These are phyloP conservation scores for Alligator mississippiensis DNA, from an alignment of 2,113 vertebrate species.

Conservation along the genomic window DNA sequence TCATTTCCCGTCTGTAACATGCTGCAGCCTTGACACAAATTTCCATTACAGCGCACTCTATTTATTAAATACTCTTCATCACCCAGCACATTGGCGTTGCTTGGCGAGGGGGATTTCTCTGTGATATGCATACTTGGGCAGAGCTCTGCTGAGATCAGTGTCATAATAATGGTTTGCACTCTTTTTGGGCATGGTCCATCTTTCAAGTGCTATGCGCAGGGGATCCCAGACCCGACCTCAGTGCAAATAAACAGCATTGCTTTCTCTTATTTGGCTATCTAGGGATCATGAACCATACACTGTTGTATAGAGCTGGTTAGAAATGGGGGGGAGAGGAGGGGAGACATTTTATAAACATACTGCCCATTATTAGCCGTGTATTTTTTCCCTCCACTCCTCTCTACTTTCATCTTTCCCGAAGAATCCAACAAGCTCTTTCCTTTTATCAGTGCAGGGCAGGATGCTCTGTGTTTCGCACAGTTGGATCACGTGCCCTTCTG, in stretches of 20 bases:
- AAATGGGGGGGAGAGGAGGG: not conserved
- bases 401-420: not conserved
- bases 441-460: not conserved
- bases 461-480: conserved; percentile 19
- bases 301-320: conserved; percentile 6
- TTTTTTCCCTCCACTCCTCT: not conserved
- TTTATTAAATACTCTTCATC: conserved; percentile 66
- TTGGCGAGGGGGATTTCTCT: not conserved
- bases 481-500: conserved; percentile 22
- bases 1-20: conserved; percentile 55
- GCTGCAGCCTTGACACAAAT: conserved; percentile 68
- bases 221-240: not conserved
- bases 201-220: not conserved
- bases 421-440: not conserved
- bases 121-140: not conserved
- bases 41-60: conserved; percentile 25
- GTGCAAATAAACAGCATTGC: not conserved
- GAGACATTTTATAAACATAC: not conserved
- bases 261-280: not conserved
- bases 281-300: not conserved
- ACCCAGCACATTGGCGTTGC: not conserved
- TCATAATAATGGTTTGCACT: no score
- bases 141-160: no score
- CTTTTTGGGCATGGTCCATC: not conserved
- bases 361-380: not conserved